Evolutionary conservation across 2,888 invertebrate genomes (phyloP).

Genomic region (Maniola hyperantus): DNA sequence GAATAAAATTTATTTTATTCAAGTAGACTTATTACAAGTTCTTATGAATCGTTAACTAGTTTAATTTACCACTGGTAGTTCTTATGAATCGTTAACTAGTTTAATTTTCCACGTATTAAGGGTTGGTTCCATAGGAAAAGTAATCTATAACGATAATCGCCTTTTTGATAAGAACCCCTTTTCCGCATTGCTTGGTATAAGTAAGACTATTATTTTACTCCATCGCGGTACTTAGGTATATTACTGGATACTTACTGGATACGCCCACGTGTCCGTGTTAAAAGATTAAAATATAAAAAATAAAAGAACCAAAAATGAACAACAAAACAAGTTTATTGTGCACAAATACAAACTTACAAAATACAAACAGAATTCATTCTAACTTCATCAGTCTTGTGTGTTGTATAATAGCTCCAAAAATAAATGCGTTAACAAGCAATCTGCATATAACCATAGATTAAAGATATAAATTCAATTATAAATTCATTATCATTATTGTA

Average conservation of each 20-base stretch:
- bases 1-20: too few species aligned
- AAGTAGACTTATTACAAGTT: too few species aligned
- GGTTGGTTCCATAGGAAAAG: too few species aligned
- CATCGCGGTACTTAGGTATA: neutral
- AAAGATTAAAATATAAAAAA: constrained; percentile 36
- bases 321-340: constrained; percentile 78
- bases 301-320: constrained; percentile 70
- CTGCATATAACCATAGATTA: constrained; percentile 44
- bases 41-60: too few species aligned
- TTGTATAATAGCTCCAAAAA: constrained; percentile 77
- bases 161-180: too few species aligned
- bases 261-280: constrained; percentile 7
- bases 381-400: constrained; percentile 81
- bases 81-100: too few species aligned
- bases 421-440: constrained; percentile 73
- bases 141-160: too few species aligned
- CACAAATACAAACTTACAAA: constrained; percentile 78
- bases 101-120: too few species aligned
- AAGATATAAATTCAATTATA: constrained; percentile 44
- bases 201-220: too few species aligned
- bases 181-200: too few species aligned
- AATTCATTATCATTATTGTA: constrained; percentile 35
- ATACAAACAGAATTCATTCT: constrained; percentile 66
- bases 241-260: neutral
- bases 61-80: too few species aligned